These are phyloP conservation scores for Grammomys dolichurus DNA, from an alignment of 2,113 vertebrate species.

Conservation along the genomic window DNA sequence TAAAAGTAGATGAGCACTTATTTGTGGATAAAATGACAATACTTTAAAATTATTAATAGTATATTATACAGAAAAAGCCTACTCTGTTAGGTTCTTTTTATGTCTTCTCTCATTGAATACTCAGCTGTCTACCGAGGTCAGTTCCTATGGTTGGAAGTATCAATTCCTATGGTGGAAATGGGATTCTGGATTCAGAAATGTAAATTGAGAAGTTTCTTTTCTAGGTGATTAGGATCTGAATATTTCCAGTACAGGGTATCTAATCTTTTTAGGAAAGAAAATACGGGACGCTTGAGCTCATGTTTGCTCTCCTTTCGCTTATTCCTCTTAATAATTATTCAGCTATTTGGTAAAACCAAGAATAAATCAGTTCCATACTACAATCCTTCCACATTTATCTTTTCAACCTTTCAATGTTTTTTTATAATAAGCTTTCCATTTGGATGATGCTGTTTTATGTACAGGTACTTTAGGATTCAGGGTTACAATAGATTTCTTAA, in stretches of 20 bases:
- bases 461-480: background rate
- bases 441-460: background rate
- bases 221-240: background rate
- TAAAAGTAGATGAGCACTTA: background rate
- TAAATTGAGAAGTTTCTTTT: background rate
- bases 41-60: background rate
- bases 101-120: background rate
- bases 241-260: background rate
- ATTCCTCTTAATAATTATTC: background rate
- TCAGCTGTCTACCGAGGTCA: background rate
- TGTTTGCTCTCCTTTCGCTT: background rate
- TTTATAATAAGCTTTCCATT: background rate
- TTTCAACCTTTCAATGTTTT: background rate
- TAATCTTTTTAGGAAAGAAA: background rate
- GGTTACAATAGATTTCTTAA: background rate
- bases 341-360: background rate
- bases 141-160: background rate
- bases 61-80: background rate
- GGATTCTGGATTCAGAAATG: background rate
- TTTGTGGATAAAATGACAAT: slow-evolving; percentile 6
- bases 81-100: background rate
- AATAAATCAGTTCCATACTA: background rate
- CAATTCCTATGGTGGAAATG: background rate
- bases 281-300: background rate
- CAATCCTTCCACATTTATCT: background rate